Base-by-base conservation (phyloP, 2,797 vertebrate species). In the Crossoptilon crossoptilon region DNA sequence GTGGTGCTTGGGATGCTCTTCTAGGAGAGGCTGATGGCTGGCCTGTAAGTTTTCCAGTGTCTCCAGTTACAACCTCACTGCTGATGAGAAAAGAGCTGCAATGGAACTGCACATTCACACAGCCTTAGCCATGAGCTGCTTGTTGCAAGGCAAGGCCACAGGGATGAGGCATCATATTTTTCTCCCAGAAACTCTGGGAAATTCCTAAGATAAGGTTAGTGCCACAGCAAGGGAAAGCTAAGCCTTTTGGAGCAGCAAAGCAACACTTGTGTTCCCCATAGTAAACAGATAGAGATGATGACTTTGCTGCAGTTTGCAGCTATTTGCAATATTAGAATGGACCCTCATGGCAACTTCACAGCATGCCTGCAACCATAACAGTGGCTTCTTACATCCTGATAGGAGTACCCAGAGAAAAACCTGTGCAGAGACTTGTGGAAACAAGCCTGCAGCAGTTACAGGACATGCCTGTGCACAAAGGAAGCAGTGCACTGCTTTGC, bases 321-420 rank as follows among this genome's bases (percentile, higher is more conserved):
- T 69, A 7, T 33, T 24, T 80, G 39, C 73, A 39, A 5, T 27
- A 6, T 5, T 23, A 6, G 10, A 73, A 53, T 3, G 15, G 29
- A 17, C 4, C 33, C 37, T n/a, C n/a, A n/a, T n/a, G n/a, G n/a
- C n/a, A n/a, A n/a, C 13, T 15, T 67, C 41, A 5, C 7, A 59
- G 74, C n/a, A 14, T 5, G 9, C 18, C 7, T 1, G 6, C 11
- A 67, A 85, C n/a, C 0, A 0, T 16, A 19, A 44, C 74, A 74
- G 82, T 70, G 53, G 44, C 55, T 51, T 37, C 5, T 66, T 46
- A 18, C 11, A 67, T 4, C 39, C 9, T 10, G 73, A 49, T 56
- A 90, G 8, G 17, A 51, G 27, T 1, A 24, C 14, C 6, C 14
- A 29, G 22, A 21, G 33, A 62, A 41, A 1, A 59, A 43, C 21